Evolutionary conservation across 2,113 vertebrate genomes (phyloP), one percentile per base, ranked within the genome.

Genomic region (Eudyptes chrysolophus): DNA sequence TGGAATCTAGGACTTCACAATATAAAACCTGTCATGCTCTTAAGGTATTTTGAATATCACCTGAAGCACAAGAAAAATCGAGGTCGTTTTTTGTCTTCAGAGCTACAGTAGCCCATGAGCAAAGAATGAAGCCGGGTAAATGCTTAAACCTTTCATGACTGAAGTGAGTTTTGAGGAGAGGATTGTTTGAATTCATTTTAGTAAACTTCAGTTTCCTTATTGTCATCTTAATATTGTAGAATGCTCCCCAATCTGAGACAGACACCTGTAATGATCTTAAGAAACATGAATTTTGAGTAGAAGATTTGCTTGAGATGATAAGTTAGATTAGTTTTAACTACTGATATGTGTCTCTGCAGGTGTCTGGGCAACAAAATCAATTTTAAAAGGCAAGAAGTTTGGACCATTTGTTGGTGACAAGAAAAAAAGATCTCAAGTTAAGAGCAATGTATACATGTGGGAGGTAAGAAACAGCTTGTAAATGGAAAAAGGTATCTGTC

Each of bases 401-500:
- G 99, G 99, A 70, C 99, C 99, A 4, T 99, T 99, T 97, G 96
- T 99, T 78, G 99, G 99, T 74, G 99, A 99, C 95, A 99, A 99
- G 98, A 99, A 99, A 36, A 99, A 99, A 95, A 98, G 99, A 92
- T 99, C 99, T 92, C 99, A 99, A 98, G 99, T 99, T 94, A 99
- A 99, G 87, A 99, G 98, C 98, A 99, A 99, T 98, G 99, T 99
- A 16, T 99, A 99, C 97, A 99, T 99, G 99, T 99, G 99, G 99
- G 99, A 99, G 99, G 99, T 99, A 98, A 94, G 99, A 96, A 83
- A 65, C 57, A 48, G n/a, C 51, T 70, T 83, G 40, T 84, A 88
- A 57, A 76, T 29, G 26, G 46, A 48, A 40, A 52, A 71, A 74
- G 16, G 21, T 91, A 12, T 19, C 44, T 92, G 54, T 85, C 82